Percentiles rank a stretch among this genome's conserved stretches.
Conservation (phyloP, 2,113 vertebrate species). For the Entelurus aequoreus region DNA sequence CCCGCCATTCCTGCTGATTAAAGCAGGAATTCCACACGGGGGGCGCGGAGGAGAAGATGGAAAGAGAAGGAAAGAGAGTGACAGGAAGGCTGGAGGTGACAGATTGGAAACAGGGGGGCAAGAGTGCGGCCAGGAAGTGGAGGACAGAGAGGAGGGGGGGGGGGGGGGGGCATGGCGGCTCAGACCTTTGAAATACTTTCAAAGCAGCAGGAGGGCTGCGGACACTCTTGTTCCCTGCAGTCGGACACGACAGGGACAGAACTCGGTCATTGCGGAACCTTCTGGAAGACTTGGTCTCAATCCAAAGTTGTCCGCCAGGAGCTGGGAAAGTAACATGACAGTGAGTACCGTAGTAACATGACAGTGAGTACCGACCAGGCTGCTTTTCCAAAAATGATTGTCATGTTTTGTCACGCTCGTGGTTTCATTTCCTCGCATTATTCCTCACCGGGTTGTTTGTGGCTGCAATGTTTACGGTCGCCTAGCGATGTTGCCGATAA, state of each 20-base stretch:
- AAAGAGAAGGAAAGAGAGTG: conserved; percentile 36
- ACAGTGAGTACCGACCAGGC: conserved; percentile 58
- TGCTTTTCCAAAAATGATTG: background rate
- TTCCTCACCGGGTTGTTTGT: no score
- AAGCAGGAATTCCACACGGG: conserved; percentile 47
- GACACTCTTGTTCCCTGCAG: conserved; percentile 41
- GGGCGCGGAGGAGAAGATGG: conserved; percentile 17
- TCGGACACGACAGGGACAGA: conserved; percentile 42
- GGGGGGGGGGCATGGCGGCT: background rate
- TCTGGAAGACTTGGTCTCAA: no score
- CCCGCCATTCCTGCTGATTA: conserved; percentile 61
- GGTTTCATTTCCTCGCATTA: no score
- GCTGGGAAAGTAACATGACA: conserved; percentile 46
- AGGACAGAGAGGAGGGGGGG: conserved; percentile 5
- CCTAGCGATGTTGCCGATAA: no score
- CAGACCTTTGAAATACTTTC: conserved; percentile 17
- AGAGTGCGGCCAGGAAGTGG: conserved; percentile 29
- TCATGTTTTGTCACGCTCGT: no score
- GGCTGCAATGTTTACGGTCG: no score
- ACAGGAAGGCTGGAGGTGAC: conserved; percentile 31
- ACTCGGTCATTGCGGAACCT: no score
- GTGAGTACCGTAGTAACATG: conserved; percentile 64
- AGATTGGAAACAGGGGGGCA: conserved; percentile 47
- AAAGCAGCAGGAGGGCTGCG: conserved; percentile 29
- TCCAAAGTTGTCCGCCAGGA: no score